These are phyloP conservation scores for Helleia helle DNA, from an alignment of 2,888 invertebrate genomes.

Conservation along the genomic window DNA sequence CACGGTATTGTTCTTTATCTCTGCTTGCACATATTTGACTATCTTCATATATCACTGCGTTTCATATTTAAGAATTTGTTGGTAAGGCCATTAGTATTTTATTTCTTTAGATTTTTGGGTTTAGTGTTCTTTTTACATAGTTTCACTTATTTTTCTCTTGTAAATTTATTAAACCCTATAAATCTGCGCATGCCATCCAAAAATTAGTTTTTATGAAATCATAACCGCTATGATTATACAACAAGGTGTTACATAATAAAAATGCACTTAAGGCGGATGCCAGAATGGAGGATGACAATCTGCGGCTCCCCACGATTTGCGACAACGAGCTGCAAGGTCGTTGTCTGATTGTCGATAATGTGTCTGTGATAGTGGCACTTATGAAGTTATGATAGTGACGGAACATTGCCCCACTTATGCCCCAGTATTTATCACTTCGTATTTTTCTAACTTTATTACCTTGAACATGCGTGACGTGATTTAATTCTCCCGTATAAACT, in stretches of 20 bases:
- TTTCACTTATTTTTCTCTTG: too few relatives aligned
- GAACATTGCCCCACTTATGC: constrained; percentile 50
- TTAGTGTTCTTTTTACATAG: too few relatives aligned
- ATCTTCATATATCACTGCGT: too few relatives aligned
- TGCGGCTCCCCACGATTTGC: constrained; percentile 65
- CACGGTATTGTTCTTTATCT: neutral
- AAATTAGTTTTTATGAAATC: too few relatives aligned
- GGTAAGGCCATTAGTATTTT: too few relatives aligned
- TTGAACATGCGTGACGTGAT: constrained; percentile 6
- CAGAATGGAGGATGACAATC: constrained; percentile 63
- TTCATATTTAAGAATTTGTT: too few relatives aligned
- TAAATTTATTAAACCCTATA: too few relatives aligned
- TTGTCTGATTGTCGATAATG: constrained; percentile 66
- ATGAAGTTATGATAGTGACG: constrained; percentile 51
- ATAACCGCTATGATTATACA: too few relatives aligned
- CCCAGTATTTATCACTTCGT: constrained; percentile 19
- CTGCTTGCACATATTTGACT: too few relatives aligned
- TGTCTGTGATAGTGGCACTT: constrained; percentile 54
- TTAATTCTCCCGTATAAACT: neutral
- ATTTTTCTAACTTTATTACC: constrained; percentile 19
- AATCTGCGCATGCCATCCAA: too few relatives aligned
- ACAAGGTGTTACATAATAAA: constrained; percentile 48
- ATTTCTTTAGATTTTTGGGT: too few relatives aligned
- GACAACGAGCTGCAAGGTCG: constrained; percentile 69
- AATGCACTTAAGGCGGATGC: constrained; percentile 64